A percentile compares a stretch with the other conserved stretches of the same genome.
Conservation (phyloP, 2,113 vertebrate genomes). For the Albula goreensis region DNA sequence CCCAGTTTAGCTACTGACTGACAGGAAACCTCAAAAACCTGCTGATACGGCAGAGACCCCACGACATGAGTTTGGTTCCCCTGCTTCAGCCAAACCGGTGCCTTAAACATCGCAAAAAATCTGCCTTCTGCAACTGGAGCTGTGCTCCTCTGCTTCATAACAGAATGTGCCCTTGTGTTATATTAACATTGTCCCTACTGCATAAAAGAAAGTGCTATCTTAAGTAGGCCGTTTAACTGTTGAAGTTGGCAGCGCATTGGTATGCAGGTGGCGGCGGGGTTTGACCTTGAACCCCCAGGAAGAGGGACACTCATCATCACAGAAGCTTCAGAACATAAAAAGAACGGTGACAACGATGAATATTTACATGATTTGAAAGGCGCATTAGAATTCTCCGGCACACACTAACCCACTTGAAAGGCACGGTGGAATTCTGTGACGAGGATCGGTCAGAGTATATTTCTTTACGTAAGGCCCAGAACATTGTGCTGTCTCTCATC, state of each 20-base stretch:
- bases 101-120: too few relatives aligned
- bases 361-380: slow-evolving; percentile 5
- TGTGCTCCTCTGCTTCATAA: too few relatives aligned
- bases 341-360: not conserved
- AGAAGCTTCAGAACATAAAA: slow-evolving; percentile 15
- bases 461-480: not conserved
- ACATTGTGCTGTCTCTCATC: not conserved
- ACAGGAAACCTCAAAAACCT: too few relatives aligned
- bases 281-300: slow-evolving; percentile 16
- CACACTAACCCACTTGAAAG: not conserved
- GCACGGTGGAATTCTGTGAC: not conserved
- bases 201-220: not conserved
- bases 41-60: too few relatives aligned
- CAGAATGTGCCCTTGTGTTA: not conserved
- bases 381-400: not conserved
- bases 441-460: not conserved
- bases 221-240: not conserved
- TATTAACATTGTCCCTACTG: not conserved
- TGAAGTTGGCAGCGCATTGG: not conserved
- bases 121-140: too few relatives aligned
- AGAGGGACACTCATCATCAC: slow-evolving; percentile 17
- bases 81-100: too few relatives aligned
- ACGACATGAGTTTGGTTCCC: too few relatives aligned
- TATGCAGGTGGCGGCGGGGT: not conserved
- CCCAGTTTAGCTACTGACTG: too few relatives aligned